Evolutionary conservation across 2,113 vertebrate genomes (phyloP).

Genomic region (Corydoras maculifer): DNA sequence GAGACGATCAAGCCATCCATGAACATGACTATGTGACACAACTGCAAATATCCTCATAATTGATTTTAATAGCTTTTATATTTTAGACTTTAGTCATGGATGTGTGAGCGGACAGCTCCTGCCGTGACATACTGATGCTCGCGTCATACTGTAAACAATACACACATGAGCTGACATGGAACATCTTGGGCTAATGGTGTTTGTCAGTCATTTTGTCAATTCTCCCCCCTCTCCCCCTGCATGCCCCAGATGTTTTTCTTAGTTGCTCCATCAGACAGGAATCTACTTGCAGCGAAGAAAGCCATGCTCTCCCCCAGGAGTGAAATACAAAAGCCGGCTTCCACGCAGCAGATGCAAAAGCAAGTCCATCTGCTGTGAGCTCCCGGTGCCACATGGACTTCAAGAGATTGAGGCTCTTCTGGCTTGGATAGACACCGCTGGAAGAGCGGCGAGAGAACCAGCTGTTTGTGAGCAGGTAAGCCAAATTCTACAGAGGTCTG

Average conservation of each 20-base stretch:
- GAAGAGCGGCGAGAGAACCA: slow-evolving; percentile 73
- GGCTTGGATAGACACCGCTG: slow-evolving; percentile 66
- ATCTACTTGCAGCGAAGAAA: slow-evolving; percentile 98
- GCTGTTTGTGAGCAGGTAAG: slow-evolving; percentile 58
- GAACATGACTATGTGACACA: too few relatives aligned
- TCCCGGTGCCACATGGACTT: slow-evolving; percentile 91
- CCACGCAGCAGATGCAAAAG: slow-evolving; percentile 98
- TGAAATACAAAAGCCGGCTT: slow-evolving; percentile 98
- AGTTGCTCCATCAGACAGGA: slow-evolving; percentile 98
- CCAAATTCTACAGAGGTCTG: background rate
- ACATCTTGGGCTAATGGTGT: slow-evolving; percentile 93
- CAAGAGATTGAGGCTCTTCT: slow-evolving; percentile 83
- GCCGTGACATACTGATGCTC: slow-evolving; percentile 83
- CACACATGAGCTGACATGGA: slow-evolving; percentile 89
- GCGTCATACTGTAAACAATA: slow-evolving; percentile 88
- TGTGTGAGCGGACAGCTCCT: slow-evolving; percentile 73
- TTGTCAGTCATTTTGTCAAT: slow-evolving; percentile 92
- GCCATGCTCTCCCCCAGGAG: slow-evolving; percentile 93
- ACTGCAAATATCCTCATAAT: too few relatives aligned
- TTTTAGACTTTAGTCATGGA: slow-evolving; percentile 74
- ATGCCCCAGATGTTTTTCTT: slow-evolving; percentile 99
- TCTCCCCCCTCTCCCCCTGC: slow-evolving; percentile 63
- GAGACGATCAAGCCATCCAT: too few relatives aligned
- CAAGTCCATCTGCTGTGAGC: slow-evolving; percentile 99
- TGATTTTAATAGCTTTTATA: slow-evolving; percentile 68